Evolutionary conservation across 1,140 invertebrate species (phyloP).

Genomic region (Portunus trituberculatus): DNA sequence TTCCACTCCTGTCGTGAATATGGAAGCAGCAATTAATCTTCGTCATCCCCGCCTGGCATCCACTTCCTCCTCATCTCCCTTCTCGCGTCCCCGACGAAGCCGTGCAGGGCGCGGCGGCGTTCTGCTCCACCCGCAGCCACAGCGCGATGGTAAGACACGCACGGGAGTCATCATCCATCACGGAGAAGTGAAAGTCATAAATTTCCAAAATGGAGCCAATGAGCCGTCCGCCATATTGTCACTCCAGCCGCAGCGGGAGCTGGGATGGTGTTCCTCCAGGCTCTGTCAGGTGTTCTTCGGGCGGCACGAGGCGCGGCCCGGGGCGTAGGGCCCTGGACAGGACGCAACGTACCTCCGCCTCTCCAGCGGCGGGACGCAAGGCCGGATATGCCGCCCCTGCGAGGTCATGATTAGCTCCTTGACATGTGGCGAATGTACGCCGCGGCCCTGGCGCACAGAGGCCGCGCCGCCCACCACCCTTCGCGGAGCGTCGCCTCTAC

Average conservation of each 20-base stretch:
- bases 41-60: slow-evolving; percentile 16
- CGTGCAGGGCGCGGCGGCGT: background rate
- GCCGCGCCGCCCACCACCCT: background rate
- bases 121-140: background rate
- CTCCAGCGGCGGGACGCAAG: slow-evolving; percentile 26
- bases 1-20: background rate
- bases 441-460: background rate
- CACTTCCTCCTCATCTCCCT: slow-evolving; percentile 1
- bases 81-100: background rate
- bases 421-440: slow-evolving; percentile 75
- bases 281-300: slow-evolving; percentile 71
- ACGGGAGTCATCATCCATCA: slow-evolving; percentile 53
- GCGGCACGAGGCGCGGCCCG: slow-evolving; percentile 58
- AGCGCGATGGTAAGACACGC: background rate
- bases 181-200: slow-evolving; percentile 59
- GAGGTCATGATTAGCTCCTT: slow-evolving; percentile 70
- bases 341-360: slow-evolving; percentile 5
- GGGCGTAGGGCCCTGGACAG: background rate
- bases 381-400: slow-evolving; percentile 15
- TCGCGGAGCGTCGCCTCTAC: background rate
- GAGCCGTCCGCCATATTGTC: slow-evolving; percentile 57
- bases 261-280: slow-evolving; percentile 52
- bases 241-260: slow-evolving; percentile 30
- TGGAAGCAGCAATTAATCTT: background rate
- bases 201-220: slow-evolving; percentile 67